phyloP scores from a whole-genome alignment of 2,888 invertebrate species.

The Caenorhabditis macrosperma region DNA sequence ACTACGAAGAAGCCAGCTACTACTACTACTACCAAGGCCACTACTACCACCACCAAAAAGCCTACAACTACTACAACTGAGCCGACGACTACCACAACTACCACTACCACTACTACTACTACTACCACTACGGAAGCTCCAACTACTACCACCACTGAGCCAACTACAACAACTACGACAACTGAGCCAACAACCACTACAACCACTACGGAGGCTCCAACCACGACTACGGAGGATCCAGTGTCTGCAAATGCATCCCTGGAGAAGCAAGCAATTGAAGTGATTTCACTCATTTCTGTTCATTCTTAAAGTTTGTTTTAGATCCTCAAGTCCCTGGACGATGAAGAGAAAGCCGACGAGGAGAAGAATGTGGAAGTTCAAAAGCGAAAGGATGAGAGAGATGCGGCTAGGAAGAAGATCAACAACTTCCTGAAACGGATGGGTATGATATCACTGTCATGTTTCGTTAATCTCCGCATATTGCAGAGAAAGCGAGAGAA shows the following conservation, averaged over 20 bases:
- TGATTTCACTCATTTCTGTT: not conserved
- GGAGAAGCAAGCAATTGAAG: slow-evolving; percentile 52
- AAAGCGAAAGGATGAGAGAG: slow-evolving; percentile 53
- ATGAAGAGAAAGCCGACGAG: slow-evolving; percentile 54
- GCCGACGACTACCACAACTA: slow-evolving; percentile 18
- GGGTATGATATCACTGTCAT: slow-evolving; percentile 31
- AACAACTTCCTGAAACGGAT: slow-evolving; percentile 55
- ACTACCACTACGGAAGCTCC: slow-evolving; percentile 14
- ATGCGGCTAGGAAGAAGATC: slow-evolving; percentile 49
- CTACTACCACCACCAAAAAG: slow-evolving; percentile 24
- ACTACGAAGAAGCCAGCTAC: slow-evolving; percentile 9
- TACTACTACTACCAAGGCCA: not conserved
- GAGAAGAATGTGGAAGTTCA: slow-evolving; percentile 53
- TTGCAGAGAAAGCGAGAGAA: slow-evolving; percentile 46
- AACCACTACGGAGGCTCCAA: slow-evolving; percentile 45
- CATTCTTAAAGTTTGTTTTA: too few relatives aligned
- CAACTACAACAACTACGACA: slow-evolving; percentile 49
- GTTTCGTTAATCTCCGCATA: not conserved
- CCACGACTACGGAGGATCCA: slow-evolving; percentile 47
- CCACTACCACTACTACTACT: slow-evolving; percentile 36
- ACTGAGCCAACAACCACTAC: slow-evolving; percentile 39
- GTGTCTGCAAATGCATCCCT: slow-evolving; percentile 38
- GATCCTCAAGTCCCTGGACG: slow-evolving; percentile 55
- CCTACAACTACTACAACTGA: slow-evolving; percentile 39
- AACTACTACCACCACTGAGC: slow-evolving; percentile 38